Conservation (phyloP, 2,797 vertebrate genomes). For the Picus viridis region DNA sequence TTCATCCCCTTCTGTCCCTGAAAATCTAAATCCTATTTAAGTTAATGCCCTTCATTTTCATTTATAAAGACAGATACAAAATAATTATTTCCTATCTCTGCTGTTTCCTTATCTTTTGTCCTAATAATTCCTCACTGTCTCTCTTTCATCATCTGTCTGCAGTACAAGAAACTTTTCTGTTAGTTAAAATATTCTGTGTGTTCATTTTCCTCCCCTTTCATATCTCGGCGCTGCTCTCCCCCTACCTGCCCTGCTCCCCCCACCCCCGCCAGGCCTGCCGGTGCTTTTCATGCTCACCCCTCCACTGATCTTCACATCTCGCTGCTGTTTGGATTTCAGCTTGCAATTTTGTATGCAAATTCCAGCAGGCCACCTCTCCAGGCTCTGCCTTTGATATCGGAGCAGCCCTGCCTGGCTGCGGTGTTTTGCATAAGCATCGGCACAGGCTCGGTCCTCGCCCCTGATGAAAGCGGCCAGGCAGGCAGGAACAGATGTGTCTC, state of each 20-base stretch:
- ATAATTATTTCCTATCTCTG: conserved; percentile 84
- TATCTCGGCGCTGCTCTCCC: not conserved
- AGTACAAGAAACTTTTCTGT: conserved; percentile 68
- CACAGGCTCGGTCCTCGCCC: conserved; percentile 50
- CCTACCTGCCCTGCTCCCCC: not conserved
- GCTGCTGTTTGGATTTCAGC: conserved; percentile 12
- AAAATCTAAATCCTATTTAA: conserved; percentile 84
- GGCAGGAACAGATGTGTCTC: conserved; percentile 59
- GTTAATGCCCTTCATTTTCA: conserved; percentile 85
- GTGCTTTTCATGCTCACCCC: conserved; percentile 50
- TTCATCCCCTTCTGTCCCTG: conserved; percentile 78
- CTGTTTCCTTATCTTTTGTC: conserved; percentile 82
- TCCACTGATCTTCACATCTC: conserved; percentile 21
- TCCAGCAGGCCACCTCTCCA: conserved; percentile 43
- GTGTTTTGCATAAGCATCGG: conserved; percentile 15
- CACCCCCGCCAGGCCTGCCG: not conserved
- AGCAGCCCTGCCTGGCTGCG: conserved; percentile 36
- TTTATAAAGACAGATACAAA: conserved; percentile 86
- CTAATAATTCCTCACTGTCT: conserved; percentile 79
- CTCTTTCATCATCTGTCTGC: conserved; percentile 75
- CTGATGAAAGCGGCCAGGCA: conserved; percentile 51
- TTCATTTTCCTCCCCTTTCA: conserved; percentile 57
- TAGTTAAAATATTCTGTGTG: conserved; percentile 68
- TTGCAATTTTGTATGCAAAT: conserved; percentile 43
- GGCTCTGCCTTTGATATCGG: conserved; percentile 62